Evolutionary conservation across 2,113 vertebrate genomes (phyloP), one percentile per base, ranked within the genome.

Genomic region (Rafetus swinhoei): DNA sequence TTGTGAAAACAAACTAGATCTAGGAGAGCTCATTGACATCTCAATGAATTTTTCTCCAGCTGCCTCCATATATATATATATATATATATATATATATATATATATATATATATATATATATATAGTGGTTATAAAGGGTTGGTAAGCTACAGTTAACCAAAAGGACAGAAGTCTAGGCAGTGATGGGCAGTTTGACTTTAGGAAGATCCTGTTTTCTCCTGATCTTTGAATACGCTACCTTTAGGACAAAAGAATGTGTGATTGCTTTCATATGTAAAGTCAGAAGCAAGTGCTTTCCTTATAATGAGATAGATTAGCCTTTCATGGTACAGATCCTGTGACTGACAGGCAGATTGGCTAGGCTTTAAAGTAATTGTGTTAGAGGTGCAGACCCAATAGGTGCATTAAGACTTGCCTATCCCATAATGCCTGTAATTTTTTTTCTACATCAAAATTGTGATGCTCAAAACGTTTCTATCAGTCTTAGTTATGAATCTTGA

Each of bases 51-150:
- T 24, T 65, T 1, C 16, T 88, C 3, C 59, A n/a, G 22, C 77
- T 90, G 19, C 21, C 11, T 10, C 25, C 53, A 87, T 11, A 4
- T 60, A 29, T 2, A n/a, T n/a, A n/a, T n/a, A n/a, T n/a, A 87
- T 11, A 4, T 60, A 87, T 11, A 4, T 60, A 87, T 11, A 4
- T 60, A 87, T 11, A 4, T 60, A 87, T 11, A 4, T 60, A 87
- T 11, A 4, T 60, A 87, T 11, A 4, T 60, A 87, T 11, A 4
- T 60, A 87, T 11, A 4, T 60, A 87, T 11, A 4, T 60, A 5
- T 59, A 8, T 14, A 52, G 18, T 39, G 32, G 65, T 11, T n/a
- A 1, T 0, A 80, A 57, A 87, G 72, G 53, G 8, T 0, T 57
- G 52, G 35, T 55, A 32, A 39, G 55, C 22, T 77, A 9, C 35